Evolutionary conservation across 2,797 vertebrate species (phyloP), one percentile per base, ranked within the genome.

Genomic region (Pelochelys cantorii): DNA sequence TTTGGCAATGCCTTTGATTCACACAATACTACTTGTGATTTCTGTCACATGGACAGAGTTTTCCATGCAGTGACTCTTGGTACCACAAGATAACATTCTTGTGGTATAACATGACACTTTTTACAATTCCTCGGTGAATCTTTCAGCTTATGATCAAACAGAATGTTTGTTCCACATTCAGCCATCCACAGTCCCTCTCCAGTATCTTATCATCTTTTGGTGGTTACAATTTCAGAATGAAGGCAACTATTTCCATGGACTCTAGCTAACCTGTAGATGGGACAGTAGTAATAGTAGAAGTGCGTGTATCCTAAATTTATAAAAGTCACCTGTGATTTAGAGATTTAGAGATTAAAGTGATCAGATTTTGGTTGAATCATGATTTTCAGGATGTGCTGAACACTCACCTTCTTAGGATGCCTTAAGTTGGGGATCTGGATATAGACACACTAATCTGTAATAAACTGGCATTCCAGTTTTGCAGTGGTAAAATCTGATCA

Each of bases 101-200:
- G 82, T 87, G 57, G 86, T 86, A 77, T 3, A 14, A 79, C 86
- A 71, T 5, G 71, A 79, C 1, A 54, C 84, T 91, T 86, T 75
- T 85, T 11, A 3, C 85, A 8, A 77, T 89, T 55, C 87, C 7
- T 0, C 82, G 11, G 79, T 1, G 52, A 89, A 52, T 82, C 84
- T 80, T 79, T 85, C 91, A 65, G 87, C 89, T 79, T 79, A 15
- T 42, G 91, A 55, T 52, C 48, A 34, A 85, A 93, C 59, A 87
- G 87, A 91, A 86, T 81, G 87, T 55, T 84, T 84, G 68, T 83
- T 88, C 85, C 84, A 81, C 81, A 84, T 93, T 93, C 91, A 93
- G 91, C 62, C 78, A 52, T 52, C 65, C 48, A 5, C 31, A 54
- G 59, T 2, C 82, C 62, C 25, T 75, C 12, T 75, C 34, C 65